Evolutionary conservation across 2,888 invertebrate genomes (phyloP), one percentile per base, ranked within the genome.

Genomic region (Pherbina coryleti): DNA sequence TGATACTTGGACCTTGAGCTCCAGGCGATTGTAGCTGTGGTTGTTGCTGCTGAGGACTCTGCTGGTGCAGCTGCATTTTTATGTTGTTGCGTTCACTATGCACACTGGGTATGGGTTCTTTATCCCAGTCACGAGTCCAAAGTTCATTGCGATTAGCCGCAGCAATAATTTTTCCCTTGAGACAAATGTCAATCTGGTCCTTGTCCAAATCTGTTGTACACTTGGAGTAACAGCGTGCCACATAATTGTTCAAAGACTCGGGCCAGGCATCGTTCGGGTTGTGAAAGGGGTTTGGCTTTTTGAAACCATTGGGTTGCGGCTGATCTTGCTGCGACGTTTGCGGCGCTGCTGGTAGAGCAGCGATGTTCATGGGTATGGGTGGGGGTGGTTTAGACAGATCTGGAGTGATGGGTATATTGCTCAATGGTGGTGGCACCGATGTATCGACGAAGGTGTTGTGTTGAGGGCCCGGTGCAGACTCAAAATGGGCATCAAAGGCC

Each of bases 61-160:
- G 92, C 90, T 80, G 92, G 76, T 83, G 85, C 17, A 86, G 76
- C 37, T 87, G 85, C 75, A 81, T 91, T 90, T 93, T 91, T 19
- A 87, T 82, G 81, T 91, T 92, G 90, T 93, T 93, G 53, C 94
- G 92, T 88, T 95, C 95, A 88, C 95, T 95, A 86, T 95, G 93
- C 75, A 95, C 95, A 89, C 94, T 95, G 60, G 98, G 98, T 83
- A 98, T 92, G 44, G 98, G 96, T 89, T 99, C 98, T 81, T 93
- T 93, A 84, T 95, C 95, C 99, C 99, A 99, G 91, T 99, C 96
- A 86, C 97, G 95, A 1, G 94, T 94, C 93, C 95, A 95, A 64
- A 97, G 92, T 82, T 95, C 95, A 80, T 96, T 96, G 84, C 95
- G 95, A 86, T 95, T 95, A 67, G 97, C 96, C 19, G 98, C 96